phyloP scores from a whole-genome alignment of 2,888 invertebrate genomes.

The Plebejus argus region DNA sequence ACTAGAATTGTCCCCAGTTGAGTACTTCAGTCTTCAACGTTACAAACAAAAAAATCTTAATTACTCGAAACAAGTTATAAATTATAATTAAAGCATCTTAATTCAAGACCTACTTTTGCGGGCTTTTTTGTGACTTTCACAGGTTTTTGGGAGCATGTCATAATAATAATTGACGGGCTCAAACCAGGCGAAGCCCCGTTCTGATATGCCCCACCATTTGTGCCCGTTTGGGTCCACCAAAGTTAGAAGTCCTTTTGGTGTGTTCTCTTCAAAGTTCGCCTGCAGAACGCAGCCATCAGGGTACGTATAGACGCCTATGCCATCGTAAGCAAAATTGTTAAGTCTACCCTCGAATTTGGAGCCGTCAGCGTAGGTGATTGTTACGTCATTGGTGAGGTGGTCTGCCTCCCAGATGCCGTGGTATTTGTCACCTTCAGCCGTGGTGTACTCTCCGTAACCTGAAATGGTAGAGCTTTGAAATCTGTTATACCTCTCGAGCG shows the following conservation, averaged over 20 bases:
- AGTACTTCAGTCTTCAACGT: not conserved
- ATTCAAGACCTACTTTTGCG: not conserved
- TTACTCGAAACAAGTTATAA: slow-evolving; percentile 13
- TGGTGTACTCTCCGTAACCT: slow-evolving; percentile 79
- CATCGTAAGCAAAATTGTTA: slow-evolving; percentile 71
- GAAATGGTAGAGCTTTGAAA: slow-evolving; percentile 27
- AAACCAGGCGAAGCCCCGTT: slow-evolving; percentile 64
- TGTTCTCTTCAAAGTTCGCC: slow-evolving; percentile 75
- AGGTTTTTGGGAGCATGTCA: slow-evolving; percentile 56
- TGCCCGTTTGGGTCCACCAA: slow-evolving; percentile 77
- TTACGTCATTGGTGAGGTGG: slow-evolving; percentile 62
- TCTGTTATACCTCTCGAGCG: not conserved
- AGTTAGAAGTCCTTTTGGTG: slow-evolving; percentile 65
- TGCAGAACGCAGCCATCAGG: slow-evolving; percentile 72
- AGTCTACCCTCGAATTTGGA: slow-evolving; percentile 74
- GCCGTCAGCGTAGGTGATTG: slow-evolving; percentile 69
- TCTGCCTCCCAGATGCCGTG: slow-evolving; percentile 80
- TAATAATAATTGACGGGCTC: slow-evolving; percentile 70
- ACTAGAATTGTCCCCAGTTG: not conserved
- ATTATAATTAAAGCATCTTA: not conserved
- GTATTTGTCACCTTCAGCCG: slow-evolving; percentile 81
- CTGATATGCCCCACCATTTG: slow-evolving; percentile 74
- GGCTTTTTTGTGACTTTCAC: slow-evolving; percentile 42
- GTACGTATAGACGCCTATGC: slow-evolving; percentile 73
- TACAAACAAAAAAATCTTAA: not conserved